A percentile compares a stretch with the other conserved stretches of the same genome.
phyloP scores from a whole-genome alignment of 2,888 invertebrate genomes.

The Diloba caeruleocephala region DNA sequence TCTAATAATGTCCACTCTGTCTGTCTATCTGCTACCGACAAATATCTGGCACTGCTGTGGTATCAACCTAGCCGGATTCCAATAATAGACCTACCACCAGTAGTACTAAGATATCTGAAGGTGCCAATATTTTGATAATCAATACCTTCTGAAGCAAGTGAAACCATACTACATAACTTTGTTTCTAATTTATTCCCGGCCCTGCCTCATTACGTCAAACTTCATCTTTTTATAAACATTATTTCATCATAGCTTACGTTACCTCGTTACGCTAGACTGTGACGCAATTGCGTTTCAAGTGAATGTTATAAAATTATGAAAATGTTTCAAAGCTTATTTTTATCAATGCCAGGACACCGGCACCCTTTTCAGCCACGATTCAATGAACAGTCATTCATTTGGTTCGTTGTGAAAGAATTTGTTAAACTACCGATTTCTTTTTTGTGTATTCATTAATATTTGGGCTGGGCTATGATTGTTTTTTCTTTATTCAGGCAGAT shows the following conservation, averaged over 20 bases:
- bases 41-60: too few relatives aligned
- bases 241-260: constrained; percentile 8
- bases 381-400: constrained; percentile 34
- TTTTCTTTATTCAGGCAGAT: constrained; percentile 17
- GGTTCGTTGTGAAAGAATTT: constrained; percentile 35
- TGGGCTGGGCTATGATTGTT: constrained; percentile 27
- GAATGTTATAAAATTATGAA: constrained; percentile 17
- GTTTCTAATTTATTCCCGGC: not conserved
- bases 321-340: constrained; percentile 33
- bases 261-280: constrained; percentile 23
- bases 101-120: too few relatives aligned
- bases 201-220: not conserved
- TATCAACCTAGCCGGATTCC: too few relatives aligned
- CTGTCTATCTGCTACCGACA: too few relatives aligned
- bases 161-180: not conserved
- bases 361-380: constrained; percentile 48
- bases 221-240: constrained; percentile 5
- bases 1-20: too few relatives aligned
- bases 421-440: constrained; percentile 41
- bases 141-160: too few relatives aligned
- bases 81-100: too few relatives aligned
- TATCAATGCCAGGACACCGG: constrained; percentile 35
- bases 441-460: constrained; percentile 25
- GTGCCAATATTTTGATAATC: too few relatives aligned
- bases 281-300: constrained; percentile 24